These are phyloP conservation scores for Paradoxurus hermaphroditus DNA, from an alignment of 2,113 vertebrate genomes.

Conservation along the genomic window DNA sequence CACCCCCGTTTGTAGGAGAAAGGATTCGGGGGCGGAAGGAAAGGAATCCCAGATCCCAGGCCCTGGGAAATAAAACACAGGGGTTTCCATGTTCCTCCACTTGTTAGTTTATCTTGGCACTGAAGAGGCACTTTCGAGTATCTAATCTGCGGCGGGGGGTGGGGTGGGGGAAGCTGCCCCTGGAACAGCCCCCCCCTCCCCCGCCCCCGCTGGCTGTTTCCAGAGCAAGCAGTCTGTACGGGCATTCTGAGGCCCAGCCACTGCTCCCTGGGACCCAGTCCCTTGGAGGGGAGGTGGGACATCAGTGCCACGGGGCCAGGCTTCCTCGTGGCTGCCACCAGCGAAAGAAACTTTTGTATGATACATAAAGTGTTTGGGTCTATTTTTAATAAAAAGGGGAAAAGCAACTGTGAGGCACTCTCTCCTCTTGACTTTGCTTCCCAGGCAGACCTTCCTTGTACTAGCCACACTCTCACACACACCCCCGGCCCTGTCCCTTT, in stretches of 20 bases:
- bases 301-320: slow-evolving; percentile 24
- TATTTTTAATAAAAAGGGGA: slow-evolving; percentile 80
- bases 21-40: not conserved
- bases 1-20: not conserved
- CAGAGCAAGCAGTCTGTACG: not conserved
- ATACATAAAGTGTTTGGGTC: slow-evolving; percentile 78
- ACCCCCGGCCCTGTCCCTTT: not conserved
- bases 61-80: slow-evolving; percentile 31
- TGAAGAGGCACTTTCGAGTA: slow-evolving; percentile 67
- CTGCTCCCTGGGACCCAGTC: slow-evolving; percentile 26
- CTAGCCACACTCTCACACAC: rapidly evolving
- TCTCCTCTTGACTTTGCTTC: slow-evolving; percentile 41
- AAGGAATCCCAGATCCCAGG: slow-evolving; percentile 1
- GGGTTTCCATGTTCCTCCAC: slow-evolving; percentile 63
- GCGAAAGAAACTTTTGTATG: slow-evolving; percentile 81
- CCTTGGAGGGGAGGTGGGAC: slow-evolving; percentile 41
- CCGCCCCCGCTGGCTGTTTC: not conserved
- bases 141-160: slow-evolving; percentile 56
- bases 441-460: not conserved
- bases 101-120: slow-evolving; percentile 68
- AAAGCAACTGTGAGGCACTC: slow-evolving; percentile 38
- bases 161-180: slow-evolving; percentile 18
- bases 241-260: not conserved
- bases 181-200: not conserved
- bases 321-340: slow-evolving; percentile 77